Evolutionary conservation across 2,113 vertebrate genomes (phyloP), one percentile per base, ranked within the genome.

Genomic region (Notothenia coriiceps): DNA sequence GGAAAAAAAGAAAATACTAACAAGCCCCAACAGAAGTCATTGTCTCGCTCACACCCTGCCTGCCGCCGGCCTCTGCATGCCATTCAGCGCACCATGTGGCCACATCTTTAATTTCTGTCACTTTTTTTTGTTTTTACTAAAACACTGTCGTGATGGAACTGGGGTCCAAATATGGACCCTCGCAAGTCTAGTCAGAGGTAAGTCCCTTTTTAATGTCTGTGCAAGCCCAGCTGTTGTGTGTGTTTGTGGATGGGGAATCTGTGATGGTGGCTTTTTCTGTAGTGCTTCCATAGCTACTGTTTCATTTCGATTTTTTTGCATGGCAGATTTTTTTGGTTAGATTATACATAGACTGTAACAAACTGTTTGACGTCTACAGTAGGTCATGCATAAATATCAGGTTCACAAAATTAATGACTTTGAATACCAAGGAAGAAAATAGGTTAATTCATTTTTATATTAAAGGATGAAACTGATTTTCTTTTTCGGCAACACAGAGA

Each of bases 151-250:
- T 80, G 83, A 91, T 74, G 94, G 94, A 92, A 84, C 80, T 89
- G 91, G 93, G 92, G 91, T 94, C 93, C 80, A 79, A 86, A 86
- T 86, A 84, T 86, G 91, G 92, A 88, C 93, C 92, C 88, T 74
- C 55, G 29, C 84, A 80, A 91, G 83, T 78, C 83, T 90, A 94
- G 89, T 93, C 61, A 74, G 89, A 95, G 94, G 95, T 95, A 94
- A 95, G 94, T 91, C 59, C 75, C 22, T 56, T 88, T 88, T 87
- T 56, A 75, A 7, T 78, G 77, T 73, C 47, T 71, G 70, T 77
- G 77, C 52, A 60, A 67, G 82, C 78, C 35, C 73, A 57, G 79
- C 40, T 83, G 78, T 76, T 71, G 78, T 43, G 25, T 59, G 50
- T 83, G 78, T 67, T 75, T 72, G 71, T 82, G 70, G 9, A 33